Base-by-base conservation (phyloP, 2,113 vertebrate genomes). In the Cinclus mexicanus region DNA sequence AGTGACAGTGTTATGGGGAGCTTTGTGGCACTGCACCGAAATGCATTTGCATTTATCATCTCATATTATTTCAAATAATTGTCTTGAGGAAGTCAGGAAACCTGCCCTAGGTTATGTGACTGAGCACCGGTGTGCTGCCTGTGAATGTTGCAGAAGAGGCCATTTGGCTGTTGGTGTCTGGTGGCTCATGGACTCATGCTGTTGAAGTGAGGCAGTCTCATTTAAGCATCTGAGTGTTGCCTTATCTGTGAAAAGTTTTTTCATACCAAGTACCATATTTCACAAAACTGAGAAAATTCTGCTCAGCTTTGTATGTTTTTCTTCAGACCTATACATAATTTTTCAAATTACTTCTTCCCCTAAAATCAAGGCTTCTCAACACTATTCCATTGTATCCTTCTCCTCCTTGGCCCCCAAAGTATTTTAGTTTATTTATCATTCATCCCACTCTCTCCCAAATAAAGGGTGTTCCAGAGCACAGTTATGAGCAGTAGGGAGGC, bases 21-120 rank as follows among this genome's bases (percentile, higher is more conserved):
- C 5, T 93, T 46, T 76, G n/a, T 95, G 87, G 46, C 81, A 84
- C 46, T 65, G 75, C 44, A 49, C 85, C 86, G 78, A 76, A 74
- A 77, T 77, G 37, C 15, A 88, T 94, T 85, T 90, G 82, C 93
- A 96, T 96, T 95, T 94, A 88, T 95, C 82, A 94, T 76, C 60
- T 95, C 63, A 18, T 49, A 67, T 95, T 93, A 95, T 77, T 96
- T 96, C 93, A 95, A 60, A 26, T 80, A 42, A 47, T 65, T 90
- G 87, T 91, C 87, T 89, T 68, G 50, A 59, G 78, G 87, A 95
- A 49, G 49, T 76, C 89, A 79, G 84, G 37, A 67, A 61, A 83
- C 26, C 63, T 91, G 70, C 84, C 71, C 71, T 69, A 11, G 44
- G 52, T 75, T 69, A 14, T 55, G 70, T 75, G 79, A 26, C 85